Percentiles rank a stretch among this genome's conserved stretches.
These are phyloP conservation scores for Gopherus flavomarginatus DNA, from an alignment of 2,113 vertebrate genomes.

Conservation along the genomic window DNA sequence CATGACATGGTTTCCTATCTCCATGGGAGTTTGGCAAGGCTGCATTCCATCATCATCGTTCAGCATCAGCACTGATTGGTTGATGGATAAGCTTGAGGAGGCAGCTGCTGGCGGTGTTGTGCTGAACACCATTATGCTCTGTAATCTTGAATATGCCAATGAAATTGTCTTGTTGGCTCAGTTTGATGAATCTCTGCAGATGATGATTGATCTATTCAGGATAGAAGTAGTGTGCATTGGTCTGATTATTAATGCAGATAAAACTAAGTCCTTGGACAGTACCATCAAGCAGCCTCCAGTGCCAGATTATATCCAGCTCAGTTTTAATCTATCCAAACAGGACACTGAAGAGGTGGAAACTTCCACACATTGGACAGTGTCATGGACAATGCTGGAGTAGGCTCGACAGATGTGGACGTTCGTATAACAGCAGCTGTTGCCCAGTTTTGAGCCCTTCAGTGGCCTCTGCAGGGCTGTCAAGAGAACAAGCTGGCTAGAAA, in stretches of 20 bases:
- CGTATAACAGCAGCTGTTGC: background rate
- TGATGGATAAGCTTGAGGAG: background rate
- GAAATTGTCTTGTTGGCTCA: background rate
- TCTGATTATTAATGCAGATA: background rate
- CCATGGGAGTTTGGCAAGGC: background rate
- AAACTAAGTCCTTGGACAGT: background rate
- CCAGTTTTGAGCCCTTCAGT: background rate
- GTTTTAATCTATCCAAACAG: background rate
- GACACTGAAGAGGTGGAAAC: background rate
- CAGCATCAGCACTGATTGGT: background rate
- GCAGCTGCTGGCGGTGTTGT: background rate
- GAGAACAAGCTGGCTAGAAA: background rate
- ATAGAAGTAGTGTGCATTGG: background rate
- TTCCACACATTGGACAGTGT: background rate
- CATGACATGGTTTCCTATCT: background rate
- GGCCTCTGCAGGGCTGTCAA: background rate
- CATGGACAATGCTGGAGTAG: no score
- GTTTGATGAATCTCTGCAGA: background rate
- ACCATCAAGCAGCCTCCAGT: background rate
- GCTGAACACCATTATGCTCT: background rate
- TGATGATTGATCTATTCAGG: background rate
- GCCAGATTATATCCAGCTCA: background rate
- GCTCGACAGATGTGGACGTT: background rate
- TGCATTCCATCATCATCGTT: background rate
- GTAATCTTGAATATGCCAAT: background rate